Evolutionary conservation across 37 sponge, comb jelly and placozoan species (phyloP).

Genomic region (Ianthella basta): DNA sequence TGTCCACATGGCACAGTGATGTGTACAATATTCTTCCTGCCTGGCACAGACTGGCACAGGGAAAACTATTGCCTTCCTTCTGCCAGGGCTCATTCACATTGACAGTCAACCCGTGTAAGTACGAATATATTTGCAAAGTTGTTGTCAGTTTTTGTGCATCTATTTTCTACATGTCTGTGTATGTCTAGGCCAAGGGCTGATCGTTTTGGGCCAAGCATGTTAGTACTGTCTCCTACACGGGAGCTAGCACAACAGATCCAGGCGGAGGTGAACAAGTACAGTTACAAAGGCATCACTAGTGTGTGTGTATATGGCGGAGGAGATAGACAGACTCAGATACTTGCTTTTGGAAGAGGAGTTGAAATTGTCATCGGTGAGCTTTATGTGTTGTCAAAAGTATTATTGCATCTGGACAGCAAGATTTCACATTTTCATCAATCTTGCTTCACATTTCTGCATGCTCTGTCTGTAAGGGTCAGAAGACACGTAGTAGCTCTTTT

Average conservation of each 20-base stretch:
- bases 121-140: not conserved
- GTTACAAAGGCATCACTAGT: slow-evolving; percentile 72
- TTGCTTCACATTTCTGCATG: too few relatives aligned
- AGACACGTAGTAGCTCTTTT: too few relatives aligned
- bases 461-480: too few relatives aligned
- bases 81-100: slow-evolving; percentile 95
- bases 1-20: not conserved
- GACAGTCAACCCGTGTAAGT: slow-evolving; percentile 84
- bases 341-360: slow-evolving; percentile 61
- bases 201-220: slow-evolving; percentile 82
- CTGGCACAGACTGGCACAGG: slow-evolving; percentile 95
- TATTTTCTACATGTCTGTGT: not conserved
- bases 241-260: slow-evolving; percentile 97
- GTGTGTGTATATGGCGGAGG: slow-evolving; percentile 99
- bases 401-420: too few relatives aligned
- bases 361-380: slow-evolving; percentile 84
- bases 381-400: not conserved
- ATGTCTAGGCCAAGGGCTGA: slow-evolving; percentile 67
- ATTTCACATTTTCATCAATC: too few relatives aligned
- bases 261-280: slow-evolving; percentile 88
- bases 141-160: not conserved
- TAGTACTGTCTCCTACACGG: slow-evolving; percentile 92
- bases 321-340: slow-evolving; percentile 75
- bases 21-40: too few relatives aligned
- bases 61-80: slow-evolving; percentile 95